Percentiles rank a stretch among this genome's conserved stretches.
Evolutionary conservation across 2,797 vertebrate species (phyloP).

Genomic region (Pangasius sanitwongsei): DNA sequence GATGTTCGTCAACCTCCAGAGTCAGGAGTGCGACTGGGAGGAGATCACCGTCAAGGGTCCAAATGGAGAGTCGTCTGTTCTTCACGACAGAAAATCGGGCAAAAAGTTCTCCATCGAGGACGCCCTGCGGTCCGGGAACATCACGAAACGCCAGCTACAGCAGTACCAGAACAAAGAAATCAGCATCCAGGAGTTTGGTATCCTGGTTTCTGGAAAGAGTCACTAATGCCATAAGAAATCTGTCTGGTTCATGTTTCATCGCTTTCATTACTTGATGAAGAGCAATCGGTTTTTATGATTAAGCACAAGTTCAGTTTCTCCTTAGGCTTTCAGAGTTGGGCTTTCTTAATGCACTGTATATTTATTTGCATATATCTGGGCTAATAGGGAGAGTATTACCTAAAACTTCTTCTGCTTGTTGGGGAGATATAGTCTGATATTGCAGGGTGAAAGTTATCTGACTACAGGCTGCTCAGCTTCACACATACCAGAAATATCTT

Average conservation of each 20-base stretch:
- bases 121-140: constrained; percentile 82
- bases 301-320: constrained; percentile 15
- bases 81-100: constrained; percentile 94
- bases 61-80: constrained; percentile 87
- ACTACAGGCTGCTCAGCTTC: background rate
- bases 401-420: constrained; percentile 7
- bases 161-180: constrained; percentile 94
- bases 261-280: constrained; percentile 13
- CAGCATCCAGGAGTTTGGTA: constrained; percentile 93
- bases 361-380: constrained; percentile 51
- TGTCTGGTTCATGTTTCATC: constrained; percentile 31
- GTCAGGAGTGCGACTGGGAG: constrained; percentile 98
- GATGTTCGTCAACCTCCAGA: constrained; percentile 94
- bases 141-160: constrained; percentile 84
- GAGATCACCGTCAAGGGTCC: constrained; percentile 93
- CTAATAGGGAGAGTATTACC: constrained; percentile 32
- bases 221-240: constrained; percentile 53
- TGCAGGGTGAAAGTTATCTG: background rate
- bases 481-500: background rate
- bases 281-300: constrained; percentile 26
- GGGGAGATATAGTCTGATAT: background rate
- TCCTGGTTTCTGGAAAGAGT: constrained; percentile 86
- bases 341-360: constrained; percentile 41
- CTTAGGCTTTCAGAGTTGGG: constrained; percentile 26
- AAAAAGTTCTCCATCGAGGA: constrained; percentile 95